Evolutionary conservation across 2,888 invertebrate species (phyloP).

Genomic region (Callimorpha dominula): DNA sequence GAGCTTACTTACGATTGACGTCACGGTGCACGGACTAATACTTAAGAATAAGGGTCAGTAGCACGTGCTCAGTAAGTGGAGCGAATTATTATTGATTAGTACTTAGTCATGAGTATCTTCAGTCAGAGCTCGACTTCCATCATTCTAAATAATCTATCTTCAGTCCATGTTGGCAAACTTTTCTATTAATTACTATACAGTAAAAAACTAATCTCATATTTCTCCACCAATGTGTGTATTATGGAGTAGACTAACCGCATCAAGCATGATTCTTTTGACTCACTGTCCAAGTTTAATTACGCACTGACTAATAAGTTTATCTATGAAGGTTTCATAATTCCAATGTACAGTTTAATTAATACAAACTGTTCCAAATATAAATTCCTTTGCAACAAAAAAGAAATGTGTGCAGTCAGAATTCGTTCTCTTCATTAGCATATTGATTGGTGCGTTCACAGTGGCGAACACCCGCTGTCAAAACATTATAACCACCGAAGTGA

Average conservation of each 20-base stretch:
- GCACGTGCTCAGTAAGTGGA: too few relatives aligned
- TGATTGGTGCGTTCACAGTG: conserved; percentile 54
- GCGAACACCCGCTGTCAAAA: conserved; percentile 38
- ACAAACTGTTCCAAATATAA: conserved; percentile 9
- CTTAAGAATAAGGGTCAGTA: too few relatives aligned
- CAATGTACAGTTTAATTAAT: conserved; percentile 11
- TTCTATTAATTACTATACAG: neutral
- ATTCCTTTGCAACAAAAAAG: conserved; percentile 17
- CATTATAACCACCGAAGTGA: conserved; percentile 23
- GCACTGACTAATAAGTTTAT: neutral
- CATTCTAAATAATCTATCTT: too few relatives aligned
- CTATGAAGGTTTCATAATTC: neutral
- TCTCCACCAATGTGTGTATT: neutral
- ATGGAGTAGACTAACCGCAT: neutral
- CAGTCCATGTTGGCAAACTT: too few relatives aligned
- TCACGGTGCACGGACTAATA: too few relatives aligned
- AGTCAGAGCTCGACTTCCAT: too few relatives aligned
- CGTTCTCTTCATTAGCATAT: conserved; percentile 60
- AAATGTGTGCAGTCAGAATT: conserved; percentile 15
- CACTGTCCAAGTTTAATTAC: neutral
- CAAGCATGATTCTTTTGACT: neutral
- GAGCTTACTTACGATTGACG: too few relatives aligned
- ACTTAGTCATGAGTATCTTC: too few relatives aligned
- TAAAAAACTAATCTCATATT: neutral
- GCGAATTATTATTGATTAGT: too few relatives aligned